Conservation (phyloP, 1,140 invertebrate genomes). For the Lordiphosa stackelbergi region DNA sequence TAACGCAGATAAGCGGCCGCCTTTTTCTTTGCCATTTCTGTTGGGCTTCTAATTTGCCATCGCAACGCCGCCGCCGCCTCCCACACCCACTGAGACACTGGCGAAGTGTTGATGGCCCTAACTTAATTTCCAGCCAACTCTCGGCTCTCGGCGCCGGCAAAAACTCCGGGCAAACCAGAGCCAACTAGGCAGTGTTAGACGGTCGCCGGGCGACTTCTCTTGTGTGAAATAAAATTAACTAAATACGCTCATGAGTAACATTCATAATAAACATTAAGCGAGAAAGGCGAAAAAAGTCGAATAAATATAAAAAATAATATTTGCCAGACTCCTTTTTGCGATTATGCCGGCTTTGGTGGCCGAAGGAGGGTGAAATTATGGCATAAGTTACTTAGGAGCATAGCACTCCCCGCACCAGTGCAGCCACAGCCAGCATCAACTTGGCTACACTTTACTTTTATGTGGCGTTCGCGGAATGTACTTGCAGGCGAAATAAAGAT, state of each 20-base stretch:
- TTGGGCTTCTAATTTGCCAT: constrained; percentile 64
- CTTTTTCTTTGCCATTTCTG: constrained; percentile 40
- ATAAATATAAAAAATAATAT: constrained; percentile 77
- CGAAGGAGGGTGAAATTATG: constrained; percentile 58
- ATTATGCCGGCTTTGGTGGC: constrained; percentile 39
- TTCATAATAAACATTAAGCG: constrained; percentile 77
- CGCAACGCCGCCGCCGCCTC: constrained; percentile 16
- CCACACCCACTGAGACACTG: constrained; percentile 36
- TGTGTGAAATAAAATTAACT: constrained; percentile 77
- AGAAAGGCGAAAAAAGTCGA: constrained; percentile 61
- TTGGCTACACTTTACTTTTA: constrained; percentile 75
- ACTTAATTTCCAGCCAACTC: constrained; percentile 65
- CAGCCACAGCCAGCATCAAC: constrained; percentile 42
- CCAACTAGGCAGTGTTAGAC: constrained; percentile 30
- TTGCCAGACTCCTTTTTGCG: constrained; percentile 74
- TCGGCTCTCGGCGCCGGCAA: constrained; percentile 18
- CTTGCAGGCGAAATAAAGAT: constrained; percentile 71
- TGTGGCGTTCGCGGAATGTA: constrained; percentile 65
- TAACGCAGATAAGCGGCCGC: constrained; percentile 68
- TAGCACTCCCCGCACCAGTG: constrained; percentile 21
- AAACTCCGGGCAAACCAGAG: constrained; percentile 29
- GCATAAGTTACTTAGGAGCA: constrained; percentile 72
- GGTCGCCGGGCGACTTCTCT: constrained; percentile 48
- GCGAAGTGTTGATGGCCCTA: constrained; percentile 66
- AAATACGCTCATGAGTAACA: constrained; percentile 77